Evolutionary conservation across 2,888 invertebrate genomes (phyloP), one percentile per base, ranked within the genome.

Genomic region (Odontocerum albicorne): DNA sequence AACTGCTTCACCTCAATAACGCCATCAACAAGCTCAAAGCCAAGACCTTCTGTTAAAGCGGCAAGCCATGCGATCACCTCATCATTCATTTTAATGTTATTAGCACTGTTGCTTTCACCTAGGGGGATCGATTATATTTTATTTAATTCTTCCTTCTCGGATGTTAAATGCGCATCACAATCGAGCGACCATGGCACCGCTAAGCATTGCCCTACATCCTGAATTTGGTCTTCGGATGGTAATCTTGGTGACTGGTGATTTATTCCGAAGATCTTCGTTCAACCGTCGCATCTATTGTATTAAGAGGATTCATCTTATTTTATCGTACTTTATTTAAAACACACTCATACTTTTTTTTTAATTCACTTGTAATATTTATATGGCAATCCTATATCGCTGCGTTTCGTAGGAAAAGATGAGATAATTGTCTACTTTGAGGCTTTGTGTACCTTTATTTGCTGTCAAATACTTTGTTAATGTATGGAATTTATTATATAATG

Each of bases 1-100:
- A 94, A 77, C 84, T 93, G 71, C 80, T 89, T 64, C 93, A 93
- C 70, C 82, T 95, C 65, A 88, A 89, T 72, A 92, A 91, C 71
- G 93, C 94, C 65, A 82, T 94, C 66, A 83, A 84, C 74, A 93
- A 93, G 80, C 85, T 94, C 73, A 88, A 87, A 77, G 81, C 79
- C 66, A 79, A 84, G 40, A 81, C 82, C 62, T 79, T 82, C 67
- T 75, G 78, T 67, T 81, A 72, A 79, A 70, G 59, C 62, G 67
- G 65, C 64, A 64, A 61, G n/a, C n/a, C n/a, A n/a, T n/a, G n/a
- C n/a, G n/a, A n/a, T n/a, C n/a, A n/a, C n/a, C n/a, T n/a, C n/a
- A 39, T 22, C 49, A 32, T 16, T 40, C 32, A 40, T 40, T 40
- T 32, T 31, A 21, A 19, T 40, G n/a, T 40, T 39, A 40, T 49